Base-by-base conservation (phyloP, 2,888 invertebrate species). In the Limnephilus marmoratus region DNA sequence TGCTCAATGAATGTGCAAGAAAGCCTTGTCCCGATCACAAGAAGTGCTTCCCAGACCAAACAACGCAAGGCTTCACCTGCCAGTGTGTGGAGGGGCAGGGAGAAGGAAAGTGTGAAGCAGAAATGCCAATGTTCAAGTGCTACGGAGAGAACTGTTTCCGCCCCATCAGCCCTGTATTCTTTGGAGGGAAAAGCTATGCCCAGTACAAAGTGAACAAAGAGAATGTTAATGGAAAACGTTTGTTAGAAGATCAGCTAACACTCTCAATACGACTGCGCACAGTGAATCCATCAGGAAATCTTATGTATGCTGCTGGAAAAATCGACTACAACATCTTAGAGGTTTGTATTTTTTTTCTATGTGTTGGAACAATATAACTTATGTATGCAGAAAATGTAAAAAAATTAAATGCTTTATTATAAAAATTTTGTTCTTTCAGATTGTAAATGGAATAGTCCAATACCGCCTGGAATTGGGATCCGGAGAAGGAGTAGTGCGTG, bases 401-500 rank as follows among this genome's bases (percentile, higher is more conserved):
- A 3, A 3, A 4, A 18, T 81, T n/a, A n/a, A n/a, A 12, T 37
- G 34, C 41, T 68, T 68, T 68, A 68, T 9, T 68, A 68, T 68
- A 24, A 68, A n/a, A 68, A 68, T 68, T 24, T 68, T 68, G 7
- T n/a, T 24, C 11, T 94, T 95, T 80, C 94, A 97, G 97, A 96
- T 98, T 91, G 97, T 97, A 31, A 98, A 98, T 95, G 99, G 99
- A 0, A 97, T 97, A 89, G 97, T 99, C 18, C 98, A 98, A 95
- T 99, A 98, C 95, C 97, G 98, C 94, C 98, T 99, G 96, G 98
- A 99, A 95, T 97, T 99, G 94, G 99, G 99, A 34, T 98, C 98
- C 94, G 99, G 99, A 11, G 98, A 98, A 95, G 99, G 98, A 81
- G 95, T 98, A 91, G 98, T 99, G 53, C 97, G 98, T 93, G 98